Evolutionary conservation across 2,888 invertebrate genomes (phyloP).

Genomic region (Eristalinus sepulchralis): DNA sequence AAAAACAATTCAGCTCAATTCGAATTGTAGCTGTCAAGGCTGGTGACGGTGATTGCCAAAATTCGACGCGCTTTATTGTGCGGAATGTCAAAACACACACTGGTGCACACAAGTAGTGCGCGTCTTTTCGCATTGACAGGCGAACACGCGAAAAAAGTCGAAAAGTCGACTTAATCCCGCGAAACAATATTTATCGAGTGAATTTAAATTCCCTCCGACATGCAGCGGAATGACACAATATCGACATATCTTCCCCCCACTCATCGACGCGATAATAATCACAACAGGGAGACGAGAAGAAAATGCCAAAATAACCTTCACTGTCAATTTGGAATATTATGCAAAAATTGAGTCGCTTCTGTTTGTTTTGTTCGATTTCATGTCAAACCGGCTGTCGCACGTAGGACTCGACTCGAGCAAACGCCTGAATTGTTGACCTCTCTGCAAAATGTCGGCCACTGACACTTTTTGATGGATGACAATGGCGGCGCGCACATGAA

Average conservation of each 20-base stretch:
- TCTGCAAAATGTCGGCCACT: not conserved
- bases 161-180: constrained; percentile 14
- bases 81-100: constrained; percentile 12
- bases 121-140: not conserved
- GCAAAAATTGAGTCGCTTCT: not conserved
- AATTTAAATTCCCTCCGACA: constrained; percentile 28
- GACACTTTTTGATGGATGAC: not conserved
- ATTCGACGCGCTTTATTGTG: not conserved
- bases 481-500: not conserved
- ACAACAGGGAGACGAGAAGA: not conserved
- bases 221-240: constrained; percentile 40
- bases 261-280: not conserved
- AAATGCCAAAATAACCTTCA: not conserved
- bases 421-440: not conserved
- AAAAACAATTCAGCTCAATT: constrained; percentile 9
- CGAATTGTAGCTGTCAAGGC: constrained; percentile 39
- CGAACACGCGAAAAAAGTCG: not conserved
- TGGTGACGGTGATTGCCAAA: constrained; percentile 13
- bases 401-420: not conserved
- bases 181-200: constrained; percentile 42
- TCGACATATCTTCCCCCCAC: constrained; percentile 8
- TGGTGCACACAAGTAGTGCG: not conserved
- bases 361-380: not conserved
- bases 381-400: not conserved
- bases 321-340: not conserved